Conservation (phyloP, 2,888 invertebrate genomes). For the Brachypterus glaber region DNA sequence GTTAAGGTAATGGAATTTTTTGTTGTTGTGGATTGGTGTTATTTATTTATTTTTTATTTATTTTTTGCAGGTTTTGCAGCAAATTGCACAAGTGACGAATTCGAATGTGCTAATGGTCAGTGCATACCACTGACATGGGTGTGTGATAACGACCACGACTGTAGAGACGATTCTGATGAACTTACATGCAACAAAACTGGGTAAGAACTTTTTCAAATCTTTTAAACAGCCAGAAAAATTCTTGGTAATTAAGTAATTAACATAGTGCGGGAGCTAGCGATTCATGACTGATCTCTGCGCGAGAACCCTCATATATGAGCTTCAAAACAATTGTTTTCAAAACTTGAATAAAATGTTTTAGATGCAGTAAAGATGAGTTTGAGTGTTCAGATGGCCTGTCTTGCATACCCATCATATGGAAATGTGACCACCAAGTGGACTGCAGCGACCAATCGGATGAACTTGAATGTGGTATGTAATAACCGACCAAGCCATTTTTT, state of each 20-base stretch:
- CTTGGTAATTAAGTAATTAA: no score
- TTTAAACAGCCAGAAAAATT: no score
- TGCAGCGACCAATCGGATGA: conserved; percentile 71
- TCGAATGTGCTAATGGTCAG: conserved; percentile 66
- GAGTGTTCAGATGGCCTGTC: conserved; percentile 58
- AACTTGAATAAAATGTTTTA: no score
- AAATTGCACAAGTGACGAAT: conserved; percentile 63
- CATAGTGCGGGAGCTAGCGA: no score
- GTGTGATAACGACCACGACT: conserved; percentile 72
- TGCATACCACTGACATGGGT: conserved; percentile 67
- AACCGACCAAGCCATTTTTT: no score
- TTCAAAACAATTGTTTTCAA: no score
- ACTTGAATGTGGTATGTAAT: conserved; percentile 53
- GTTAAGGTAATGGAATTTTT: no score
- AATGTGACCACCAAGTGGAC: conserved; percentile 66
- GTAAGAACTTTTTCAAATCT: conserved; percentile 46
- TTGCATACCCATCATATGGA: conserved; percentile 63
- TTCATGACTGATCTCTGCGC: no score
- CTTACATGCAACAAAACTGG: conserved; percentile 58
- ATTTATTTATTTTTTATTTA: neutral
- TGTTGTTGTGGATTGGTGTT: no score
- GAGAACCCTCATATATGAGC: no score
- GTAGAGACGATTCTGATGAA: conserved; percentile 72
- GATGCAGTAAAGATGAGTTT: conserved; percentile 65
- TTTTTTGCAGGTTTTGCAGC: conserved; percentile 34